A percentile compares a stretch with the other conserved stretches of the same genome.
phyloP scores from a whole-genome alignment of 2,888 invertebrate genomes.

The Hirtodrosophila cameraria region DNA sequence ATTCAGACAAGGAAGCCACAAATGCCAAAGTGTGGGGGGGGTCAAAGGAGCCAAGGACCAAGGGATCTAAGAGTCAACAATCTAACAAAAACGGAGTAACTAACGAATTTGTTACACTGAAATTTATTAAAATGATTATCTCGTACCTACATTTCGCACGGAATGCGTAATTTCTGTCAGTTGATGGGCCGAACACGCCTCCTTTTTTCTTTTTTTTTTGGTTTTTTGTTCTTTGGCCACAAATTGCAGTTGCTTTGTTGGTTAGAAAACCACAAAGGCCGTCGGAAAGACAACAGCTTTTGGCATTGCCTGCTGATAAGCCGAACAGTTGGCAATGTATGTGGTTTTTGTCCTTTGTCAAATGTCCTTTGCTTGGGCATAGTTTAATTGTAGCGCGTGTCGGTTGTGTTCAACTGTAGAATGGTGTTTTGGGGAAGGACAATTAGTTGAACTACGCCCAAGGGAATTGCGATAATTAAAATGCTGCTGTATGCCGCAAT shows the following conservation, averaged over 20 bases:
- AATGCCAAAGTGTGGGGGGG: neutral
- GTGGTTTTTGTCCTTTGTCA: conserved; percentile 39
- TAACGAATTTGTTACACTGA: conserved; percentile 75
- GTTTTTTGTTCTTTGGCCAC: conserved; percentile 32
- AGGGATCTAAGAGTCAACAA: conserved; percentile 1
- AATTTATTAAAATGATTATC: conserved; percentile 81
- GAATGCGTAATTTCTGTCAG: conserved; percentile 73
- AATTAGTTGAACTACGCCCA: conserved; percentile 76
- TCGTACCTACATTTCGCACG: conserved; percentile 75
- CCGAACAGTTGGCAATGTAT: conserved; percentile 24
- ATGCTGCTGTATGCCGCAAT: conserved; percentile 74
- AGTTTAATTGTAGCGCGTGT: conserved; percentile 77
- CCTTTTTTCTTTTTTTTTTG: neutral
- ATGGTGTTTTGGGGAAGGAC: conserved; percentile 42
- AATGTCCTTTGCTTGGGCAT: conserved; percentile 54
- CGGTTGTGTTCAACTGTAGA: conserved; percentile 15
- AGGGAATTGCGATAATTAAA: conserved; percentile 76
- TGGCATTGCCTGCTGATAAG: conserved; percentile 44
- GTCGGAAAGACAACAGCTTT: conserved; percentile 37
- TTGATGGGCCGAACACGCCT: conserved; percentile 14
- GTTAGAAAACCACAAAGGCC: too few species aligned
- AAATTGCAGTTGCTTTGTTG: conserved; percentile 52
- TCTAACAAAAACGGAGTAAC: conserved; percentile 20
- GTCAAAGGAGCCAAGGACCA: conserved; percentile 1
- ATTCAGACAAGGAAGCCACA: conserved; percentile 52